Base-by-base conservation (phyloP, 2,797 vertebrate genomes). In the Ataeniobius toweri region DNA sequence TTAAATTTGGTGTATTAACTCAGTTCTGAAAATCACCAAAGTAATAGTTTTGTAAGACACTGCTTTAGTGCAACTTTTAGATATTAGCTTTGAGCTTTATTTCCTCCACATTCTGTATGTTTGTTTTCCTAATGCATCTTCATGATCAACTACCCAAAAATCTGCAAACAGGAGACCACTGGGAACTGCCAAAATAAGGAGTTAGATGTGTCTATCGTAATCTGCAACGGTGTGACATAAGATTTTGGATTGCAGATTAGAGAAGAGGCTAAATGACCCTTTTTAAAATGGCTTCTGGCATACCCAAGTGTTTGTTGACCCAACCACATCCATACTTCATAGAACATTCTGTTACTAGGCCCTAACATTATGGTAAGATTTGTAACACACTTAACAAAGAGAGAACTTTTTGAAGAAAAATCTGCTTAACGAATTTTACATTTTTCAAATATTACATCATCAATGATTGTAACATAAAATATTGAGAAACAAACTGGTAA, bases 181-280 rank as follows among this genome's bases (percentile, higher is more conserved):
- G 5, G 63, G 70, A 22, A 20, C 28, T 22, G 20, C 69, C 74
- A 76, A 1, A 28, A 53, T 74, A 78, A 75, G 63, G 71, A 82
- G 73, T n/a, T 76, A 81, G 75, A 83, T 6, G 36, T 51, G 6
- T 80, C 28, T 1, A 12, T 77, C 8, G 53, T 89, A 75, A 88
- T 86, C 84, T 76, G 53, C 75, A n/a, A 53, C 69, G 65, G 1
- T 61, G 76, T 91, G 86, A 88, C 85, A 85, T 89, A 90, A 87
- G 83, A 91, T 85, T 85, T 81, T 75, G 71, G 78, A 72, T 75
- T 75, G 44, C 79, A 80, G 88, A 88, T 88, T 89, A 86, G 65
- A 72, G 80, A 76, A 81, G 65, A 87, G 67, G 73, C 76, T 41
- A 26, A 59, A 28, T 0, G n/a, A 28, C 4, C 10, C 10, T 14